Evolutionary conservation across 2,113 vertebrate species (phyloP), one percentile per base, ranked within the genome.

Genomic region (Hypocryptadius cinnamomeus): DNA sequence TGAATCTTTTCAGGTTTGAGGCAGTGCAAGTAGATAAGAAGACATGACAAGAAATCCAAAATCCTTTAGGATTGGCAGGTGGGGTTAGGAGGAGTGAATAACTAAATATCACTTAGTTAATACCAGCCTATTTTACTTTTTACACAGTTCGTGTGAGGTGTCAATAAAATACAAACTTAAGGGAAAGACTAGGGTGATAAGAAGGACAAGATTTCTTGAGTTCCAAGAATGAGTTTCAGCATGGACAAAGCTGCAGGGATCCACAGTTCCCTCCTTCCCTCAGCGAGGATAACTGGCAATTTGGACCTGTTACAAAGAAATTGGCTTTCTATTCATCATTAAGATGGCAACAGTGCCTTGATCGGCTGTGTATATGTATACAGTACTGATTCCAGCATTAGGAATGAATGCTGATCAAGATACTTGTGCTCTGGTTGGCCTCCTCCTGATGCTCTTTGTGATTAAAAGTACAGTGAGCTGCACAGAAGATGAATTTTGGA

Each of bases 221-320:
- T 57, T 66, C 14, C 10, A 45, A 8, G 28, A 87, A 44, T 35
- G 59, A 65, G 21, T 35, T 87, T 74, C n/a, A 78, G 15, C 51
- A 16, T 1, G 6, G 25, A 15, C 47, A 81, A 69, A 71, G 56
- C 42, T 74, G 42, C 15, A 64, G 39, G 19, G 25, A 63, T 47
- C 18, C 17, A 7, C 27, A 56, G 8, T 10, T 93, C 44, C 31
- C 13, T 92, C 28, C n/a, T 8, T 82, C 21, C 23, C 4, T 54
- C 2, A 1, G 23, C 0, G 3, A 61, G 30, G 63, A 15, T 45
- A 56, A 47, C 5, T 45, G 23, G 24, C 16, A 56, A 8, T 50
- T 30, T 56, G 63, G 39, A 69, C 18, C 30, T n/a, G 4, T 31
- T 18, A 17, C 24, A 69, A 65, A 83, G 48, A 76, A 56, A 64